A percentile compares a stretch with the other conserved stretches of the same genome.
These are phyloP conservation scores for Nylanderia fulva DNA, from an alignment of 1,140 invertebrate genomes.

Conservation along the genomic window DNA sequence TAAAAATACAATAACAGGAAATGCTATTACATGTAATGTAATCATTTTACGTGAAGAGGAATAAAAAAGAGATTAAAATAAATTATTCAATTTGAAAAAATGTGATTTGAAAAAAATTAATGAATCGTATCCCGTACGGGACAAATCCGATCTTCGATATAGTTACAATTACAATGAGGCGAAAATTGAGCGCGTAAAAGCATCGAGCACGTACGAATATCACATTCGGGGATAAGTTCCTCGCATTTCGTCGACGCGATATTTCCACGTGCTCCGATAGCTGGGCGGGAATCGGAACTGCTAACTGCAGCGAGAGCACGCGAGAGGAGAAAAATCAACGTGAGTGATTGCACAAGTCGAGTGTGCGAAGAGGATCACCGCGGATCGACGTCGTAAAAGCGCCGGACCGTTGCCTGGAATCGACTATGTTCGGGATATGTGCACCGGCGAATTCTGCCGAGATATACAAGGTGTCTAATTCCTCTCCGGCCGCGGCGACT, in stretches of 20 bases:
- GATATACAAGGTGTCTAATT: constrained; percentile 61
- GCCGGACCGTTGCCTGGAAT: constrained; percentile 37
- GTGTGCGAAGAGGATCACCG: constrained; percentile 56
- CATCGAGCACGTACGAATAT: constrained; percentile 61
- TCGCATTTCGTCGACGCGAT: constrained; percentile 39
- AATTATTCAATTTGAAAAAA: background rate
- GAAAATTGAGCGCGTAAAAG: constrained; percentile 10
- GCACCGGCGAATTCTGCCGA: constrained; percentile 22
- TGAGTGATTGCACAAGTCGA: constrained; percentile 36
- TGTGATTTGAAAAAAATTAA: background rate
- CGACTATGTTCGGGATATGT: constrained; percentile 11
- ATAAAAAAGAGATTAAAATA: background rate
- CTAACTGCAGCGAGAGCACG: constrained; percentile 29
- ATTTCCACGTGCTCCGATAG: constrained; percentile 35
- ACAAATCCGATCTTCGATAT: constrained; percentile 9
- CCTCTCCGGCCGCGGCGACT: constrained; percentile 5
- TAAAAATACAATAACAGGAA: background rate
- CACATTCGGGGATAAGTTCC: constrained; percentile 48
- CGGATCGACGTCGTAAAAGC: constrained; percentile 47
- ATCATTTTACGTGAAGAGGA: background rate
- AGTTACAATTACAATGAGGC: constrained; percentile 1
- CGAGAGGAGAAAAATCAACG: constrained; percentile 55
- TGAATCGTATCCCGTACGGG: background rate
- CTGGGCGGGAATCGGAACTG: background rate
- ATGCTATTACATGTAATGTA: background rate